Percentiles rank a stretch among this genome's conserved stretches.
Conservation (phyloP, 2,797 vertebrate species). For the Sciurus vulgaris region DNA sequence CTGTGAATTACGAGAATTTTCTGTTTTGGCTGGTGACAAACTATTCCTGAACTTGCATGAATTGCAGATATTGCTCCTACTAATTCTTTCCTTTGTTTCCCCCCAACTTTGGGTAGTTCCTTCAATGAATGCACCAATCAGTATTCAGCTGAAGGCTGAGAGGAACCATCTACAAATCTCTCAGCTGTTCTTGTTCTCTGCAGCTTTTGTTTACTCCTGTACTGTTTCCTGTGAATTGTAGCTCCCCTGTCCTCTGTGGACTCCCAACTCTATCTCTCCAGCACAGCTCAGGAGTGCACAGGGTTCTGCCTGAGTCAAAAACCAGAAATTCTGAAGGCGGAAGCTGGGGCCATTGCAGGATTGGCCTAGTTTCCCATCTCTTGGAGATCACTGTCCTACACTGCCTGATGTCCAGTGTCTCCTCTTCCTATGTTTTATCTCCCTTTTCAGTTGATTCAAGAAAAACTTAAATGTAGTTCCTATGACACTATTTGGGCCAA, state of each 20-base stretch:
- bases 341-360: neutral
- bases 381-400: neutral
- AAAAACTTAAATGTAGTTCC: neutral
- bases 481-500: neutral
- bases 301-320: neutral
- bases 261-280: neutral
- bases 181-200: neutral
- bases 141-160: neutral
- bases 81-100: neutral
- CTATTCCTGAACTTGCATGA: neutral
- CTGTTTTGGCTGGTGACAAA: neutral
- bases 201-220: neutral
- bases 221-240: too few species aligned
- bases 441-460: neutral
- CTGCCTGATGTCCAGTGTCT: neutral
- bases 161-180: neutral
- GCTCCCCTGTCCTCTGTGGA: neutral
- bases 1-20: neutral
- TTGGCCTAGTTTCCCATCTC: neutral
- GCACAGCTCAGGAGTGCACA: neutral
- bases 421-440: too few species aligned
- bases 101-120: neutral
- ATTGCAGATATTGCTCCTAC: neutral
- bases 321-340: too few species aligned
- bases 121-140: neutral